Percentiles rank a stretch among this genome's conserved stretches.
Evolutionary conservation across 2,888 invertebrate genomes (phyloP).

Genomic region (Lysandra coridon): DNA sequence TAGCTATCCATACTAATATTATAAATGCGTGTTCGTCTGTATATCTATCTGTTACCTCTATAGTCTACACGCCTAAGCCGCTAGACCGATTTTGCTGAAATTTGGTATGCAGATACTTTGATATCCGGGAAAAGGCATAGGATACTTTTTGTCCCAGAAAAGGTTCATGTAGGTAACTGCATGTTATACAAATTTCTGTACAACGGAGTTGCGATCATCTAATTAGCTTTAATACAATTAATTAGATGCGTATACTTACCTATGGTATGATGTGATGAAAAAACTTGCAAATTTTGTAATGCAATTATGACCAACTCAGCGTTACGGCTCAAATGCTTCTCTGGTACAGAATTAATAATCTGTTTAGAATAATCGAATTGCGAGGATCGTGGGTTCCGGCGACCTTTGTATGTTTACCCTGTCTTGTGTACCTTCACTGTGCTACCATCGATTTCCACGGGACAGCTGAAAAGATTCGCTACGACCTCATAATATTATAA

Average conservation of each 20-base stretch:
- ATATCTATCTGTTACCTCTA: too few species aligned
- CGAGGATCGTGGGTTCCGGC: background rate
- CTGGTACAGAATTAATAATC: conserved; percentile 18
- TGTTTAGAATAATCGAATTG: conserved; percentile 11
- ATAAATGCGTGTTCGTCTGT: too few species aligned
- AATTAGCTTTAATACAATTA: background rate
- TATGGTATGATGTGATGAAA: conserved; percentile 51
- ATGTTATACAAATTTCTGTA: too few species aligned
- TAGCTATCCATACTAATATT: too few species aligned
- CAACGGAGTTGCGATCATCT: too few species aligned
- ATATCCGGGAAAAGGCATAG: too few species aligned
- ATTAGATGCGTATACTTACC: background rate
- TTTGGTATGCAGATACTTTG: too few species aligned
- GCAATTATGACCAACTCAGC: conserved; percentile 56
- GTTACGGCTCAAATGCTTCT: conserved; percentile 44
- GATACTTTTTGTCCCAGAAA: too few species aligned
- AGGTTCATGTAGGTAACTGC: too few species aligned
- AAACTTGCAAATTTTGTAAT: conserved; percentile 57
- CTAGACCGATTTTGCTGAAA: too few species aligned
- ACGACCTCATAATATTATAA: background rate
- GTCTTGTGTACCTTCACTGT: background rate
- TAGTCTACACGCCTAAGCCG: too few species aligned
- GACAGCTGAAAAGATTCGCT: background rate
- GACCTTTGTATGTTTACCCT: background rate
- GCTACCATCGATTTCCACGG: background rate